Base-by-base conservation (phyloP, 1,140 invertebrate genomes). In the Venturia canescens region DNA sequence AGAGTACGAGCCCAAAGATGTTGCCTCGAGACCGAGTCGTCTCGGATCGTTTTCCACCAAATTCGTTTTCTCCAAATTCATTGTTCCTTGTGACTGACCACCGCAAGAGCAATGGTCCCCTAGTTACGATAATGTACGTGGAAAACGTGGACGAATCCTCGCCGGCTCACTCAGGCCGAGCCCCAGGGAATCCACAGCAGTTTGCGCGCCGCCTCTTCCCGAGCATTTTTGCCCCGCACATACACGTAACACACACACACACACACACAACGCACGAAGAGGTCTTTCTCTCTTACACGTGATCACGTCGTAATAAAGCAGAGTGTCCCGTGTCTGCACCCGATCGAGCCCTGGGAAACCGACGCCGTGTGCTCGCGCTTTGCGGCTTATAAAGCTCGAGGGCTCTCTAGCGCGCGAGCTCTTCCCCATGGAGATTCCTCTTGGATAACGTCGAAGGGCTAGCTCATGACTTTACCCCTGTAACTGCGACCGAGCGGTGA, bases 361-460 rank as follows among this genome's bases (percentile, higher is more conserved):
- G 31, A 72, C 31, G 71, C 71, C 71, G 29, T 57, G n/a, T 23
- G 53, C 44, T 66, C 60, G 21, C 21, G 74, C 74, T 69, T 78
- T 69, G 77, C 77, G 48, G 74, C 74, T 76, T 63, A 76, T 63
- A 76, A 66, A 76, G 74, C 74, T 76, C 44, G 74, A 76, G 50
- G 74, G 53, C 70, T n/a, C 26, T 53, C 44, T 50, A 18, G 70
- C 34, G 44, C 70, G 23, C 70, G 60, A 31, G 57, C 2, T 44
- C 38, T 44, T 44, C 38, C 38, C 38, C 38, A 44, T 44, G 11
- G 50, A 80, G 67, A 80, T 80, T 80, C 69, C 78, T 27, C 53
- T 71, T 70, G 69, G 78, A 80, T 80, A 80, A 57, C 63, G 78
- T 80, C 78, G 67, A 70, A 70, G 66, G 78, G 66, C 78, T 44